Conservation (phyloP, 64 coral and sea anemone genomes). For the Montipora cactus region DNA sequence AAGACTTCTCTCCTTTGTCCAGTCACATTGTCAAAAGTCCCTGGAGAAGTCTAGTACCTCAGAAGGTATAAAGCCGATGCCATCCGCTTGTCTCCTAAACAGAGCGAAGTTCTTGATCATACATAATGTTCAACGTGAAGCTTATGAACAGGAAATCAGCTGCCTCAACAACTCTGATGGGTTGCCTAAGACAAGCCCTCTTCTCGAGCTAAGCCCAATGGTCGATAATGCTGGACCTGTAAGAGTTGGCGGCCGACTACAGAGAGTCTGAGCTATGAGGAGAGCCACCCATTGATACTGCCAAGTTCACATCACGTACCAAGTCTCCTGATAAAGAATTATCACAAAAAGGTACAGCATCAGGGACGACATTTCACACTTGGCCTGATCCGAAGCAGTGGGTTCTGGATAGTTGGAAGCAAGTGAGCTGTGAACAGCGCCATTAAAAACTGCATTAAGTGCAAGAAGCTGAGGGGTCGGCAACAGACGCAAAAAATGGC, state of each 20-base stretch:
- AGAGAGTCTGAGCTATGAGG: neutral
- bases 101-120: neutral
- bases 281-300: conserved; percentile 9
- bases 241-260: neutral
- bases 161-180: neutral
- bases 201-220: neutral
- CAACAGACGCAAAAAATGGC: conserved; percentile 26
- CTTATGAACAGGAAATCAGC: neutral
- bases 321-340: neutral
- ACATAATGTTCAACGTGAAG: neutral
- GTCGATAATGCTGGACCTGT: neutral
- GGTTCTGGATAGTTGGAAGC: conserved; percentile 29
- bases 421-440: conserved; percentile 6
- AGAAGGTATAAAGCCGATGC: too few species aligned
- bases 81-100: too few species aligned
- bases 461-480: conserved; percentile 27
- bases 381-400: conserved; percentile 1
- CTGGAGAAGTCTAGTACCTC: neutral
- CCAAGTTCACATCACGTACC: neutral
- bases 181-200: neutral
- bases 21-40: neutral
- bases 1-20: neutral
- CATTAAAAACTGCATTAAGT: conserved; percentile 12
- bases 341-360: neutral
- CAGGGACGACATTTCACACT: conserved; percentile 28